These are phyloP conservation scores for Nothobranchius kuhntae DNA, from an alignment of 2,113 vertebrate species.

Conservation along the genomic window DNA sequence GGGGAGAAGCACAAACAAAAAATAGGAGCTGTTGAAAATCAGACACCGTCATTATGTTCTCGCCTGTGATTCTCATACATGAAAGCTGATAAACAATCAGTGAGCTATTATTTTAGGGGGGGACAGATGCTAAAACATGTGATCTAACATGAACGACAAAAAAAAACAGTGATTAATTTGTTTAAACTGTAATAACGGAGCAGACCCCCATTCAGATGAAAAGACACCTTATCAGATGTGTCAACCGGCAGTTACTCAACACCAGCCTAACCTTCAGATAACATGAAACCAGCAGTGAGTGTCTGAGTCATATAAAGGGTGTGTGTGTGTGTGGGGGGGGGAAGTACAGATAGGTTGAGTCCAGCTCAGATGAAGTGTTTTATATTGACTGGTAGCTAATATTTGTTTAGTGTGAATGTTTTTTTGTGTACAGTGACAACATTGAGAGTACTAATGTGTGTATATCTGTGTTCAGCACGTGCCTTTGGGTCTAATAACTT, in stretches of 20 bases:
- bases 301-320: conserved; percentile 11
- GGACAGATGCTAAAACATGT: too few relatives aligned
- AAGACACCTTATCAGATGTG: conserved; percentile 6
- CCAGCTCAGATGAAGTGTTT: conserved; percentile 23
- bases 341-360: background rate
- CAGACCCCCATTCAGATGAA: background rate
- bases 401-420: background rate
- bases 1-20: conserved; percentile 7
- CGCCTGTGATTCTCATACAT: background rate
- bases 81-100: background rate
- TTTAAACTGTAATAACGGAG: background rate
- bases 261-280: conserved; percentile 12
- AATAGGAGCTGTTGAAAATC: background rate
- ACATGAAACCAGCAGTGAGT: conserved; percentile 23
- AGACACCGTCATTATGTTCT: background rate
- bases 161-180: background rate
- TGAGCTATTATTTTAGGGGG: too few relatives aligned
- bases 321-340: conserved; percentile 36
- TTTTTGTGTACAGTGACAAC: conserved; percentile 18
- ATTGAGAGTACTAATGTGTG: background rate
- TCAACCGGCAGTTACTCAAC: conserved; percentile 42
- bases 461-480: background rate
- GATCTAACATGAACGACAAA: background rate
- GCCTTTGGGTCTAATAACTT: background rate
- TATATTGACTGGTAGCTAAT: background rate